These are phyloP conservation scores for Sogatella furcifera DNA, from an alignment of 1,140 invertebrate species.

Conservation along the genomic window DNA sequence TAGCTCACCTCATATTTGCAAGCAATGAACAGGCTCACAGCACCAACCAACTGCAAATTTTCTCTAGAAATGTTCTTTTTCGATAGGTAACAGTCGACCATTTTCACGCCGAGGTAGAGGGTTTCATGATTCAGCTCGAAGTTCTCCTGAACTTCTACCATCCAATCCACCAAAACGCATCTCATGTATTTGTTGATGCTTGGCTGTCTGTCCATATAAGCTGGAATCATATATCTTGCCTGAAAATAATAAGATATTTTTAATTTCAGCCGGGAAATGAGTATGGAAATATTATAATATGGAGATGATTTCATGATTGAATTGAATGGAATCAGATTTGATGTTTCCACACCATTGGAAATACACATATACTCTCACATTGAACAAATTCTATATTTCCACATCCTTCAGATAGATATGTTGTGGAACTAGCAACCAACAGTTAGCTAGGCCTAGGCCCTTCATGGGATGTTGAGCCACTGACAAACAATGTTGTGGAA, in stretches of 20 bases:
- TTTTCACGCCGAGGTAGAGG: slow-evolving; percentile 89
- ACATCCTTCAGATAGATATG: too few species aligned
- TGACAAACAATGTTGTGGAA: too few species aligned
- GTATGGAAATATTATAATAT: too few species aligned
- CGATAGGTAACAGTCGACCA: slow-evolving; percentile 84
- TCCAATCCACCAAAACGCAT: slow-evolving; percentile 91
- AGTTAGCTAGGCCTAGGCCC: too few species aligned
- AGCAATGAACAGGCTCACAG: slow-evolving; percentile 83
- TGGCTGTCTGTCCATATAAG: slow-evolving; percentile 21
- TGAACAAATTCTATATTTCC: too few species aligned
- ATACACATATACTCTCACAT: too few species aligned
- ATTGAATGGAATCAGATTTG: too few species aligned
- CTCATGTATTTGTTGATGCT: slow-evolving; percentile 62
- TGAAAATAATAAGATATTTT: not conserved
- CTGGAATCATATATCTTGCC: slow-evolving; percentile 26
- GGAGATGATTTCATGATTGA: too few species aligned
- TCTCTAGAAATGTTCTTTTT: slow-evolving; percentile 55
- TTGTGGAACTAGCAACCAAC: too few species aligned
- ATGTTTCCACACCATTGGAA: too few species aligned
- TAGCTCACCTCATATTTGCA: slow-evolving; percentile 88
- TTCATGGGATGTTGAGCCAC: too few species aligned
- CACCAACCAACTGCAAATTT: slow-evolving; percentile 80
- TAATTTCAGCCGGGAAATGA: too few species aligned
- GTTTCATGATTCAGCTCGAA: slow-evolving; percentile 99
- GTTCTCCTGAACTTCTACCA: slow-evolving; percentile 95